Conservation (phyloP, 2,888 invertebrate genomes). For the Eupithecia subfuscata region DNA sequence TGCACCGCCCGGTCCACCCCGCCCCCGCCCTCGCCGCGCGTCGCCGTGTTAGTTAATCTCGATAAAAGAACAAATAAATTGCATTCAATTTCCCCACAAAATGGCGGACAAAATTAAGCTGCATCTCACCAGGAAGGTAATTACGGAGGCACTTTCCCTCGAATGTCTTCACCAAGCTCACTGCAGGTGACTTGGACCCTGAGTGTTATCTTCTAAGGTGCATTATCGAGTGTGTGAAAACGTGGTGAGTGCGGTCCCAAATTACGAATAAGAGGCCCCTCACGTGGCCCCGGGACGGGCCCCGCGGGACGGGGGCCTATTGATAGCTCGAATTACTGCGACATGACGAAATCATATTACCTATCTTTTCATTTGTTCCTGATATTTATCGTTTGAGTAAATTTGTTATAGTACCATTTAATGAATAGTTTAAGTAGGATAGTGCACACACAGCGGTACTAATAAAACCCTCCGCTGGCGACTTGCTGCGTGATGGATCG, state of each 20-base stretch:
- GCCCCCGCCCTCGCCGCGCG: no score
- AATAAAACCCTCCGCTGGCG: background rate
- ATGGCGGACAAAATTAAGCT: conserved; percentile 32
- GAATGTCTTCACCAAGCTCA: conserved; percentile 23
- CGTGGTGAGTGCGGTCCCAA: conserved; percentile 43
- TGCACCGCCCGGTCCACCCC: background rate
- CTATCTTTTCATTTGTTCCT: conserved; percentile 43
- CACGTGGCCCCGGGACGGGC: conserved; percentile 45
- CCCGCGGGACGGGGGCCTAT: conserved; percentile 47
- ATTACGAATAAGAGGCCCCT: conserved; percentile 55
- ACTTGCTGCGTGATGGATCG: conserved; percentile 20
- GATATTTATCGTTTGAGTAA: conserved; percentile 5
- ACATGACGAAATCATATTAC: conserved; percentile 45
- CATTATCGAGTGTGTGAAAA: conserved; percentile 15
- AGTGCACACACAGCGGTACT: background rate
- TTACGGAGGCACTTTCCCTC: conserved; percentile 41
- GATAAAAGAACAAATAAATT: conserved; percentile 27
- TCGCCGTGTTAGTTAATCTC: conserved; percentile 17
- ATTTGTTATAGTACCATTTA: conserved; percentile 5
- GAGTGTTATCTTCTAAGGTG: conserved; percentile 9
- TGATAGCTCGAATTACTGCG: conserved; percentile 53
- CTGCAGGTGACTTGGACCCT: conserved; percentile 13
- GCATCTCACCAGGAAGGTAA: conserved; percentile 39
- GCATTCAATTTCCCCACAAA: conserved; percentile 33
- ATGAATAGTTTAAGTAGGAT: background rate